Evolutionary conservation across 2,797 vertebrate species (phyloP).

Genomic region (Discoglossus pictus): DNA sequence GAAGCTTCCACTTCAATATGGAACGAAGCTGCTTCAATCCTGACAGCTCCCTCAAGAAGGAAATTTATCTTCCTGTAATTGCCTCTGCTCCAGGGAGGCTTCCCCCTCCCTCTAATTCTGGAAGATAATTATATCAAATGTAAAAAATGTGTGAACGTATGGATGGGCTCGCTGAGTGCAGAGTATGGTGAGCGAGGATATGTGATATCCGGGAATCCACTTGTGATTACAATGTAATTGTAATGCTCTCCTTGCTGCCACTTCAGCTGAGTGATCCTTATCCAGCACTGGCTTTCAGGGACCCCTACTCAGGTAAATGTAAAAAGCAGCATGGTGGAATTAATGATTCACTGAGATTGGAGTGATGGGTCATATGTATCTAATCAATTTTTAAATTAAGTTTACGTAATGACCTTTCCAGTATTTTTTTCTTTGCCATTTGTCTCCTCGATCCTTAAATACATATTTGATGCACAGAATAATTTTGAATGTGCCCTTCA

Average conservation of each 20-base stretch:
- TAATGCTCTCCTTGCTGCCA: conserved; percentile 22
- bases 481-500: too few relatives aligned
- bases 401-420: too few relatives aligned
- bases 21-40: conserved; percentile 80
- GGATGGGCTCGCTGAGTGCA: conserved; percentile 29
- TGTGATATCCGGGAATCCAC: conserved; percentile 23
- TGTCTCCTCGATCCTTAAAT: too few relatives aligned
- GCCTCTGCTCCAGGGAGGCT: conserved; percentile 74
- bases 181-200: too few relatives aligned
- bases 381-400: too few relatives aligned
- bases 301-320: too few relatives aligned
- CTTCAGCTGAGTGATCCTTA: conserved; percentile 18
- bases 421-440: too few relatives aligned
- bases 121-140: conserved; percentile 77
- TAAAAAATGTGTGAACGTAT: conserved; percentile 67
- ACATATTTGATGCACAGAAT: too few relatives aligned
- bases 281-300: neutral
- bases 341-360: too few relatives aligned
- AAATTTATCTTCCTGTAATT: conserved; percentile 83
- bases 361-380: too few relatives aligned
- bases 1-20: conserved; percentile 80
- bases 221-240: conserved; percentile 11
- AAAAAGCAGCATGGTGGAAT: too few relatives aligned
- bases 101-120: conserved; percentile 62
- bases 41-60: conserved; percentile 78